A percentile compares a stretch with the other conserved stretches of the same genome.
Evolutionary conservation across 2,888 invertebrate genomes (phyloP).

Genomic region (Tricholauxania praeusta): DNA sequence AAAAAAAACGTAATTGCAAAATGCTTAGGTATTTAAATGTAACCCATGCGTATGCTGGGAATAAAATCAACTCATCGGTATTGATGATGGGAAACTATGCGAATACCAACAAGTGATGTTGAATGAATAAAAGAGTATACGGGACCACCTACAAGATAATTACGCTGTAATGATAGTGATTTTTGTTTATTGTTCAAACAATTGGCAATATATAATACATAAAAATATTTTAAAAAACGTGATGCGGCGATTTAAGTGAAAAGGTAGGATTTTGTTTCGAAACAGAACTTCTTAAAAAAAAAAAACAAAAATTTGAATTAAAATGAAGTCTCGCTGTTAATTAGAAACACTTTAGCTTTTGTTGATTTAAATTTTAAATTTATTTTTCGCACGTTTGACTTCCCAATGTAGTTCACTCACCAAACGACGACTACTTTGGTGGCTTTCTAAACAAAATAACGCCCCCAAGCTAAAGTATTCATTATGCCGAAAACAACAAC

Average conservation of each 20-base stretch:
- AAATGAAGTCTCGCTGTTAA: constrained; percentile 35
- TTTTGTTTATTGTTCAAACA: no score
- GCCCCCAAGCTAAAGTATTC: no score
- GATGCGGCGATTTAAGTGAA: constrained; percentile 12
- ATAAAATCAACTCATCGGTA: no score
- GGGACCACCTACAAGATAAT: constrained; percentile 18
- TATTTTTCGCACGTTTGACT: no score
- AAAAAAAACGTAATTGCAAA: constrained; percentile 16
- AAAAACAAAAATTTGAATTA: constrained; percentile 29
- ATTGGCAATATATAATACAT: background rate
- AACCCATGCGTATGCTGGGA: no score
- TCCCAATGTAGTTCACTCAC: background rate
- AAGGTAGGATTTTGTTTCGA: no score
- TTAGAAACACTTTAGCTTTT: constrained; percentile 34
- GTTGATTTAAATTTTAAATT: no score
- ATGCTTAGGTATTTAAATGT: constrained; percentile 1
- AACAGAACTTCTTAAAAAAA: background rate
- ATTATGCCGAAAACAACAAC: no score
- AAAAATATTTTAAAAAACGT: constrained; percentile 12
- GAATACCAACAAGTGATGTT: constrained; percentile 15
- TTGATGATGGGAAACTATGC: constrained; percentile 8
- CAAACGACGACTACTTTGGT: background rate
- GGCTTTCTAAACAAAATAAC: background rate
- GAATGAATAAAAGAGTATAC: no score
- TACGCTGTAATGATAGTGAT: no score